phyloP scores from a whole-genome alignment of 92 coral and sea anemone species.

The Bergia sp. region DNA sequence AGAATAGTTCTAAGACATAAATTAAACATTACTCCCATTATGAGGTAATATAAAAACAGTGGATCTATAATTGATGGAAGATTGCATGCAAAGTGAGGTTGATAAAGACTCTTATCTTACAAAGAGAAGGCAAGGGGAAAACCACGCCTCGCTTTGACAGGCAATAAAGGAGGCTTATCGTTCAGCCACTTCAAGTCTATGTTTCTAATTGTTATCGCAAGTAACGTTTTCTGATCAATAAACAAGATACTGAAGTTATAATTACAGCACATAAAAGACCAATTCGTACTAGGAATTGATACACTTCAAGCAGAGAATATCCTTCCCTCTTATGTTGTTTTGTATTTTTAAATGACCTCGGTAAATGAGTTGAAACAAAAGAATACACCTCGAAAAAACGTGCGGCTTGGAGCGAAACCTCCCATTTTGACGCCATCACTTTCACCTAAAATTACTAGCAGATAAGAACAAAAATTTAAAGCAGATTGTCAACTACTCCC shows the following conservation, averaged over 20 bases:
- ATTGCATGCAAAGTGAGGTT: slow-evolving; percentile 23
- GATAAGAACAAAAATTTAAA: slow-evolving; percentile 19
- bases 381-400: not conserved
- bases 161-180: slow-evolving; percentile 31
- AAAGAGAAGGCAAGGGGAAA: not conserved
- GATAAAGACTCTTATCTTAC: slow-evolving; percentile 32
- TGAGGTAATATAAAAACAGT: slow-evolving; percentile 41
- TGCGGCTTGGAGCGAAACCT: slow-evolving; percentile 38
- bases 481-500: slow-evolving; percentile 5
- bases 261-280: not conserved
- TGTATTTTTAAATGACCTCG: slow-evolving; percentile 21
- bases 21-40: slow-evolving; percentile 45
- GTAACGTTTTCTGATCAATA: slow-evolving; percentile 4
- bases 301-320: not conserved
- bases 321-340: not conserved
- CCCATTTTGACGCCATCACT: slow-evolving; percentile 16
- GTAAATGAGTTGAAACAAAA: not conserved
- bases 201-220: slow-evolving; percentile 16
- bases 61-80: slow-evolving; percentile 40
- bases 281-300: not conserved
- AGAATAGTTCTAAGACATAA: slow-evolving; percentile 23
- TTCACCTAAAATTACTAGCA: slow-evolving; percentile 4
- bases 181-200: slow-evolving; percentile 10
- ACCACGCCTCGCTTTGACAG: slow-evolving; percentile 25
- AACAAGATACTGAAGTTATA: not conserved